phyloP scores from a whole-genome alignment of 2,797 vertebrate genomes.

The Manis pentadactyla region DNA sequence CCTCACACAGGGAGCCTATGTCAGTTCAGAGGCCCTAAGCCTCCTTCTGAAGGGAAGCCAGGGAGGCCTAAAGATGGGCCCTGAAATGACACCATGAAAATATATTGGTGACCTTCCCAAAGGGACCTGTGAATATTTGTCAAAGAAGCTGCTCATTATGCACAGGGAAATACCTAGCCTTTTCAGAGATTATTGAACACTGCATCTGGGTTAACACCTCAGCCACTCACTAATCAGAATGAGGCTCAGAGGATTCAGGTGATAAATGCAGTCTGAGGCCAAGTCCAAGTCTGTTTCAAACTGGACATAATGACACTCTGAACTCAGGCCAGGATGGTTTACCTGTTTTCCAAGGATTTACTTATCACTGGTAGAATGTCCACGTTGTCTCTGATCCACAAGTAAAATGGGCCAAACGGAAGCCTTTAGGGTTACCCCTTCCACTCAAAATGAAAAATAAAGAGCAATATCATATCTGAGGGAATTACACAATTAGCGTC shows the following conservation, averaged over 20 bases:
- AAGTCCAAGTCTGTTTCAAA: neutral
- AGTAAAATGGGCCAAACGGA: neutral
- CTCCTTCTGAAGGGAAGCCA: neutral
- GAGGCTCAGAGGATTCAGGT: neutral
- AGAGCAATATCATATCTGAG: neutral
- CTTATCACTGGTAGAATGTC: neutral
- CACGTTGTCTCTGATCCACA: neutral
- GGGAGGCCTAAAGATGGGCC: neutral
- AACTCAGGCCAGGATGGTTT: neutral
- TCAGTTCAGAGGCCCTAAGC: neutral
- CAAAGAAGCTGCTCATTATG: neutral
- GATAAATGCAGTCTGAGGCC: neutral
- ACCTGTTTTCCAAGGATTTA: neutral
- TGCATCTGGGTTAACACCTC: neutral
- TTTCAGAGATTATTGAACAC: neutral
- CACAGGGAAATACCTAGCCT: neutral
- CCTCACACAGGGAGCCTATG: neutral
- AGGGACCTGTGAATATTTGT: conserved; percentile 21
- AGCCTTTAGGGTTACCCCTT: neutral
- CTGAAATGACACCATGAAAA: conserved; percentile 13
- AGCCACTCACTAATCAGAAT: neutral
- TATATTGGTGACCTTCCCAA: conserved; percentile 8
- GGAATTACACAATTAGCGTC: neutral
- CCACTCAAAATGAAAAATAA: neutral
- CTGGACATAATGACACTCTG: neutral